A percentile compares a stretch with the other conserved stretches of the same genome.
phyloP scores from a whole-genome alignment of 2,888 invertebrate species.

The Acleris holmiana region DNA sequence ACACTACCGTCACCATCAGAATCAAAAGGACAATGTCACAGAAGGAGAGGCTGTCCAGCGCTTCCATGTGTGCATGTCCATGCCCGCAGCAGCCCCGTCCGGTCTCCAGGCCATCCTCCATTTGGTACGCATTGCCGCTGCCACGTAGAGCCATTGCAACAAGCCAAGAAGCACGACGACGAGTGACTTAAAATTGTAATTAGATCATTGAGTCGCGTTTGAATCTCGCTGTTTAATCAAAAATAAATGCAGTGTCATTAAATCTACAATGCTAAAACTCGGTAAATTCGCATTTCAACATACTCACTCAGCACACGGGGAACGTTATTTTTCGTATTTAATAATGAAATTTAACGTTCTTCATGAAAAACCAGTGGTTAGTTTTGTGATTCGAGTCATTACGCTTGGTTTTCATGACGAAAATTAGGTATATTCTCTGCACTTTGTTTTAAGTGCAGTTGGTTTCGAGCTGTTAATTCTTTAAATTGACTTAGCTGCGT shows the following conservation, averaged over 20 bases:
- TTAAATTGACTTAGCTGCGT: not conserved
- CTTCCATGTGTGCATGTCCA: constrained; percentile 59
- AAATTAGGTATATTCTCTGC: not conserved
- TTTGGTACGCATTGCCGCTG: constrained; percentile 15
- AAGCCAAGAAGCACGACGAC: not conserved
- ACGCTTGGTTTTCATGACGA: not conserved
- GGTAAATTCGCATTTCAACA: not conserved
- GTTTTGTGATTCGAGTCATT: not conserved
- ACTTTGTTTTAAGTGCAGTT: not conserved
- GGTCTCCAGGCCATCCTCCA: constrained; percentile 16
- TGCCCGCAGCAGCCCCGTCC: constrained; percentile 23
- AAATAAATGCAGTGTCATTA: constrained; percentile 2
- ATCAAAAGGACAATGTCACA: constrained; percentile 53
- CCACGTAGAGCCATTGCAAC: constrained; percentile 23
- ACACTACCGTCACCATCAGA: constrained; percentile 45
- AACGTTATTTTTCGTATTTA: too few species aligned
- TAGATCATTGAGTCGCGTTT: constrained; percentile 6
- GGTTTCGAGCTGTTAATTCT: not conserved
- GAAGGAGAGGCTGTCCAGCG: constrained; percentile 52
- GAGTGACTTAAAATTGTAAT: constrained; percentile 20
- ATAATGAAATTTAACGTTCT: too few species aligned
- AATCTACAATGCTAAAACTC: not conserved
- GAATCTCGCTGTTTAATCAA: constrained; percentile 9
- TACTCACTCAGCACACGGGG: not conserved
- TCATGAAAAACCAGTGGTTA: too few species aligned